Percentiles rank a stretch among this genome's conserved stretches.
phyloP scores from a whole-genome alignment of 1,140 invertebrate genomes.

The Cydia fagiglandana region DNA sequence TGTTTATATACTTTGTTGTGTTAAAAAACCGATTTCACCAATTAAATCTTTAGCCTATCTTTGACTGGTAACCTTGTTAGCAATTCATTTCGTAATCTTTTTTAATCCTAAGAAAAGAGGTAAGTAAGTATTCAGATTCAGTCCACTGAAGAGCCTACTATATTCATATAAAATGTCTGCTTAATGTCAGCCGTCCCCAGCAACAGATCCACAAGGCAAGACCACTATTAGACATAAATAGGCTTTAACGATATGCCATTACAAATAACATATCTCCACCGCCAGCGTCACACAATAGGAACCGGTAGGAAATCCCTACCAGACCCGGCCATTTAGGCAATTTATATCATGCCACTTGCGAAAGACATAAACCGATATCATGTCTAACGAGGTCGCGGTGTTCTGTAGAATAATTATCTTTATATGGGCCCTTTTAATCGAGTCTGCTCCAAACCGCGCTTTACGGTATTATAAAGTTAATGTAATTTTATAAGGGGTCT shows the following conservation, averaged over 20 bases:
- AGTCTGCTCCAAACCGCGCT: constrained; percentile 40
- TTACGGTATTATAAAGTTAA: constrained; percentile 50
- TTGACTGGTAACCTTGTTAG: too few relatives aligned
- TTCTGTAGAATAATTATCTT: constrained; percentile 51
- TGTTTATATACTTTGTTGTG: too few relatives aligned
- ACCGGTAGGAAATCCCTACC: constrained; percentile 34
- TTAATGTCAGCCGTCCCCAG: neutral
- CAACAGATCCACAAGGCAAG: neutral
- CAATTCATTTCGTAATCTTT: neutral
- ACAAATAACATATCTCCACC: constrained; percentile 29
- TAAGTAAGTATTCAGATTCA: neutral
- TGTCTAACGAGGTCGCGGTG: constrained; percentile 45
- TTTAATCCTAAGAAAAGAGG: too few relatives aligned
- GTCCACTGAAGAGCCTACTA: neutral
- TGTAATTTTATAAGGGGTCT: constrained; percentile 50
- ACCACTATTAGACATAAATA: constrained; percentile 28
- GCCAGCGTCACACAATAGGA: constrained; percentile 4
- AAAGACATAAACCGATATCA: constrained; percentile 48
- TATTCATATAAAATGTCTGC: neutral
- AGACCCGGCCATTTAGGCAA: constrained; percentile 32
- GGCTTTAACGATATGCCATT: constrained; percentile 31
- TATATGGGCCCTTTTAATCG: constrained; percentile 53
- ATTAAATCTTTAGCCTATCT: too few relatives aligned
- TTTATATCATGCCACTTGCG: constrained; percentile 41
- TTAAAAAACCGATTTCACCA: too few relatives aligned